Evolutionary conservation across 1,140 invertebrate genomes (phyloP).

Genomic region (Mylabris phalerata): DNA sequence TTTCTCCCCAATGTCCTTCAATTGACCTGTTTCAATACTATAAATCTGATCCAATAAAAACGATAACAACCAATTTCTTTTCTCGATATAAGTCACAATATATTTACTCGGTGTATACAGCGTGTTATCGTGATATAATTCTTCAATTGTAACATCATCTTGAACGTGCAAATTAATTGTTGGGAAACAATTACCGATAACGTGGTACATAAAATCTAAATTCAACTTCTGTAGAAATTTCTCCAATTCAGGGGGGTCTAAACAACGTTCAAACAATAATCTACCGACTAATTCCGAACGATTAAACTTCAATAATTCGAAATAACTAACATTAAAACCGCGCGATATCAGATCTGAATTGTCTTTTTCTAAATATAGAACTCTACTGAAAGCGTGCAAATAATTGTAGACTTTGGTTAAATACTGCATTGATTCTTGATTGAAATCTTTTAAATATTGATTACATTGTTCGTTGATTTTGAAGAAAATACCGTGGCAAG

Average conservation of each 20-base stretch:
- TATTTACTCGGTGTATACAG: conserved; percentile 33
- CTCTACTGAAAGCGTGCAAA: conserved; percentile 39
- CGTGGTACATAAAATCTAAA: conserved; percentile 53
- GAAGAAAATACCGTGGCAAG: conserved; percentile 24
- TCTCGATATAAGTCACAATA: conserved; percentile 49
- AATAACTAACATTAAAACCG: conserved; percentile 35
- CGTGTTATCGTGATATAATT: conserved; percentile 25
- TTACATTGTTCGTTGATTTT: conserved; percentile 25
- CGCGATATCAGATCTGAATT: conserved; percentile 41
- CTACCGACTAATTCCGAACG: conserved; percentile 46
- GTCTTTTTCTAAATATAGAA: conserved; percentile 42
- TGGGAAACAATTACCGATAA: conserved; percentile 51
- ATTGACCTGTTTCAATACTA: conserved; percentile 27
- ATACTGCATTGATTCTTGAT: conserved; percentile 37
- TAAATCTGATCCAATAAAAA: conserved; percentile 50
- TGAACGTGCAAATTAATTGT: conserved; percentile 38
- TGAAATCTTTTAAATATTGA: background rate
- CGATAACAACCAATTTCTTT: conserved; percentile 51
- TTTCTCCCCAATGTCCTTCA: conserved; percentile 36
- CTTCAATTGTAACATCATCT: conserved; percentile 24
- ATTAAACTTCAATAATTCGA: conserved; percentile 40
- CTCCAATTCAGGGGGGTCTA: conserved; percentile 51
- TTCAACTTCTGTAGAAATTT: conserved; percentile 47
- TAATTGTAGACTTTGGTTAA: conserved; percentile 43
- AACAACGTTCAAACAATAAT: conserved; percentile 49